Evolutionary conservation across 2,113 vertebrate species (phyloP).

Genomic region (Copsychus sechellarum): DNA sequence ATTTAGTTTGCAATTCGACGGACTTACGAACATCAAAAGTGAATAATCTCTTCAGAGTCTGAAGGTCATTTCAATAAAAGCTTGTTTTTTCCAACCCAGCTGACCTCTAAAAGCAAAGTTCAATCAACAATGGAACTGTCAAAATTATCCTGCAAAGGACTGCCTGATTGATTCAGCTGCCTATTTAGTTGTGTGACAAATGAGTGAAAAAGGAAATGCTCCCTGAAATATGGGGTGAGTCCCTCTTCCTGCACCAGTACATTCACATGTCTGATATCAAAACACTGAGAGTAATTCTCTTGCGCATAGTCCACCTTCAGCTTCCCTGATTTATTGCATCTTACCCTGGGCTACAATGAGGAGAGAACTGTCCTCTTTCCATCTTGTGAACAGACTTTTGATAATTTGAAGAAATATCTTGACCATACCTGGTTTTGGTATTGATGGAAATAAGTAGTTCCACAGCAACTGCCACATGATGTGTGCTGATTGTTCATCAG

Average conservation of each 20-base stretch:
- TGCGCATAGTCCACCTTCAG: background rate
- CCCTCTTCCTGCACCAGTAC: background rate
- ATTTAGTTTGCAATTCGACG: background rate
- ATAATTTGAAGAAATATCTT: background rate
- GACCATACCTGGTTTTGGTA: background rate
- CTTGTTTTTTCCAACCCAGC: background rate
- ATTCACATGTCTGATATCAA: background rate
- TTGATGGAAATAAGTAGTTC: background rate
- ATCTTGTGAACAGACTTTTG: background rate
- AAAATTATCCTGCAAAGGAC: background rate
- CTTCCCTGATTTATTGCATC: background rate
- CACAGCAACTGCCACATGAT: background rate
- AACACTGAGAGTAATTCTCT: background rate
- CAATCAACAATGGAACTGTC: background rate
- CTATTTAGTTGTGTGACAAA: background rate
- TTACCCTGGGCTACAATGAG: background rate
- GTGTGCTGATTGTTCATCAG: background rate
- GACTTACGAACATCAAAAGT: background rate
- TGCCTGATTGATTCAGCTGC: background rate
- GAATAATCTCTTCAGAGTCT: background rate
- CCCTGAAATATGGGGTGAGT: background rate
- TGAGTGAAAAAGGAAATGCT: background rate
- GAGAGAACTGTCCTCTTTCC: background rate
- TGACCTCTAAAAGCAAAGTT: background rate
- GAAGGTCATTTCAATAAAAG: background rate